A percentile compares a stretch with the other conserved stretches of the same genome.
These are phyloP conservation scores for Mirounga angustirostris DNA, from an alignment of 2,113 vertebrate genomes.

Conservation along the genomic window DNA sequence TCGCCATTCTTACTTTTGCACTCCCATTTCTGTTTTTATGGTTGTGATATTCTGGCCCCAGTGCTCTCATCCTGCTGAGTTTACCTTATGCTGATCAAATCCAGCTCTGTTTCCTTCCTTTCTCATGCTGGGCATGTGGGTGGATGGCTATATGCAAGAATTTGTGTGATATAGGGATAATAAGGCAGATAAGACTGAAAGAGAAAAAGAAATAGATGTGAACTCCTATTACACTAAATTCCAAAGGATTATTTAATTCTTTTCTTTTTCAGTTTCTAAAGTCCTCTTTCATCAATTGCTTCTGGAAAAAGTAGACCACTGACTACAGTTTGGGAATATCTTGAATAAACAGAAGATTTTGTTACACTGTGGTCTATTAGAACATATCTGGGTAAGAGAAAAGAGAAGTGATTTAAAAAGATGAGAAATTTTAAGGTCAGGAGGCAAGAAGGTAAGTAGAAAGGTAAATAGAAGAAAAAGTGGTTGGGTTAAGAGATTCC, in stretches of 20 bases:
- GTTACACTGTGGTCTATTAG: neutral
- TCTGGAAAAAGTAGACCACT: neutral
- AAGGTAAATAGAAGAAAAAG: neutral
- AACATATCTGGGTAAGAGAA: neutral
- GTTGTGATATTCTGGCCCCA: neutral
- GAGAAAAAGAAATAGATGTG: neutral
- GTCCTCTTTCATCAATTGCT: neutral
- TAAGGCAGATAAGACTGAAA: neutral
- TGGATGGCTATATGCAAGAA: neutral
- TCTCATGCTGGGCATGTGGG: neutral
- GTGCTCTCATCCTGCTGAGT: neutral
- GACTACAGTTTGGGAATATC: neutral
- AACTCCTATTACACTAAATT: neutral
- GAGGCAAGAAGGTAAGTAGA: neutral
- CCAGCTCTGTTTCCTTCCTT: neutral
- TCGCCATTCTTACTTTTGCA: neutral
- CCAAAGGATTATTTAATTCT: neutral
- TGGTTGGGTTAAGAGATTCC: neutral
- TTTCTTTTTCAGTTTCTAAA: neutral
- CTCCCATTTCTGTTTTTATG: neutral
- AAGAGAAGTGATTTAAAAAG: neutral
- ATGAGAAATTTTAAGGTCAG: neutral
- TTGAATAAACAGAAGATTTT: neutral
- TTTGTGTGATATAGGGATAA: neutral
- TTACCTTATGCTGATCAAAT: neutral